Evolutionary conservation across 2,888 invertebrate species (phyloP).

Genomic region (Choristoneura rosaceana): DNA sequence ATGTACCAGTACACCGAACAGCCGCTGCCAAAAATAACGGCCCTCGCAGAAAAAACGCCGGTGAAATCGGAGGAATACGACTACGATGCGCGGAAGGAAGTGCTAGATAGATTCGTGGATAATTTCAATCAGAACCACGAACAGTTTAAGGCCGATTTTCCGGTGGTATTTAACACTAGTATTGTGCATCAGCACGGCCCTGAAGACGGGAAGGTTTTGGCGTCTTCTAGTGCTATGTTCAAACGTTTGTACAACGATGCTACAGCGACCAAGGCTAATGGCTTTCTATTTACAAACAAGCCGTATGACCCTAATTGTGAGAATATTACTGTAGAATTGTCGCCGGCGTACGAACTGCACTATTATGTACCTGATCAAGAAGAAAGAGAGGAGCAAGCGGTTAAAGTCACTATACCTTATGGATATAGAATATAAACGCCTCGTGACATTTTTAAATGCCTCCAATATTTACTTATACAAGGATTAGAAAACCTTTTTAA

Average conservation of each 20-base stretch:
- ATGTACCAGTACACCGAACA: constrained; percentile 53
- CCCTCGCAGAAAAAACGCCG: constrained; percentile 39
- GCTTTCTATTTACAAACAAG: constrained; percentile 42
- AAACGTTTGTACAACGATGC: constrained; percentile 58
- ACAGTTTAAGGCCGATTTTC: constrained; percentile 70
- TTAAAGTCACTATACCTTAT: constrained; percentile 51
- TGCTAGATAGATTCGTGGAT: constrained; percentile 69
- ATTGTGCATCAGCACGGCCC: constrained; percentile 60
- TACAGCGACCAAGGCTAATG: constrained; percentile 41
- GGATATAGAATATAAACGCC: constrained; percentile 56
- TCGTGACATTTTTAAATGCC: not conserved
- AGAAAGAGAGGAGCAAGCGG: constrained; percentile 60
- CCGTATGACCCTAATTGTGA: constrained; percentile 65
- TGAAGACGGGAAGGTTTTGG: constrained; percentile 53
- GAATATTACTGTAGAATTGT: constrained; percentile 65
- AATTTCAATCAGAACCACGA: constrained; percentile 75
- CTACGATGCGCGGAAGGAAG: constrained; percentile 69
- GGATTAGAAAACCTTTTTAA: too few species aligned
- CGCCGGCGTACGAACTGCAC: constrained; percentile 76
- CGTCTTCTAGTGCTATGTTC: constrained; percentile 66
- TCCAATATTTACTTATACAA: not conserved
- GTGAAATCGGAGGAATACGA: constrained; percentile 57
- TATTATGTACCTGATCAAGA: constrained; percentile 79
- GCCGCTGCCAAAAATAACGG: constrained; percentile 54
- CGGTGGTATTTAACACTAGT: constrained; percentile 72